These are phyloP conservation scores for Neogobius melanostomus DNA, from an alignment of 2,113 vertebrate species.

Conservation along the genomic window DNA sequence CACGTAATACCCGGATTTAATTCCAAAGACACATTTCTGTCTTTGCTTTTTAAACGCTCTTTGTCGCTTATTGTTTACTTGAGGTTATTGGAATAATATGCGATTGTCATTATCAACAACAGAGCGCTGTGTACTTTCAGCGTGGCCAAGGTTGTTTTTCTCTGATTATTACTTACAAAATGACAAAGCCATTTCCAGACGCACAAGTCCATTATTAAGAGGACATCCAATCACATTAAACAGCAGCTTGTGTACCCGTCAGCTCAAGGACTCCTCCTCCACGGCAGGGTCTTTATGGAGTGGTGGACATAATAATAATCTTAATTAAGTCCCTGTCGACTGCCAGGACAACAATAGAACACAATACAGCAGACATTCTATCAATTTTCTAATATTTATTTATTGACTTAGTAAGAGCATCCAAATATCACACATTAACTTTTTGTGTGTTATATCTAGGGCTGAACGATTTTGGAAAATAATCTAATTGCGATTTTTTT, in stretches of 20 bases:
- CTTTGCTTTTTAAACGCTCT: neutral
- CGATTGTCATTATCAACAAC: conserved; percentile 3
- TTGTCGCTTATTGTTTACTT: neutral
- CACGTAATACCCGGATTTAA: neutral
- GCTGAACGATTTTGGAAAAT: too few species aligned
- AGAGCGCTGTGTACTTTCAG: neutral
- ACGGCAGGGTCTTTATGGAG: conserved; percentile 36
- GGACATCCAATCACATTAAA: conserved; percentile 10
- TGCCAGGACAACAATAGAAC: conserved; percentile 57
- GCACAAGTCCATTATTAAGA: conserved; percentile 26
- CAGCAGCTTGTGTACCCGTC: conserved; percentile 5
- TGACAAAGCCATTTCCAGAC: conserved; percentile 24
- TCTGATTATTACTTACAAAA: neutral
- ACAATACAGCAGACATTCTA: conserved; percentile 38
- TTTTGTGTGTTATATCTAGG: conserved; percentile 11
- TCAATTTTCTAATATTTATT: conserved; percentile 68
- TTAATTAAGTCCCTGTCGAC: conserved; percentile 70
- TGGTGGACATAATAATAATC: conserved; percentile 41
- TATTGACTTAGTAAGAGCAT: conserved; percentile 51
- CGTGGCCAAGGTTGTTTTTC: neutral
- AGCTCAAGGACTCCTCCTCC: conserved; percentile 29
- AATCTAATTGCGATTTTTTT: too few species aligned
- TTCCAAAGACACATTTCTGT: neutral
- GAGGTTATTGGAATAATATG: neutral
- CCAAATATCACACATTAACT: conserved; percentile 55